These are phyloP conservation scores for Chloroclysta siterata DNA, from an alignment of 2,888 invertebrate genomes.

Conservation along the genomic window DNA sequence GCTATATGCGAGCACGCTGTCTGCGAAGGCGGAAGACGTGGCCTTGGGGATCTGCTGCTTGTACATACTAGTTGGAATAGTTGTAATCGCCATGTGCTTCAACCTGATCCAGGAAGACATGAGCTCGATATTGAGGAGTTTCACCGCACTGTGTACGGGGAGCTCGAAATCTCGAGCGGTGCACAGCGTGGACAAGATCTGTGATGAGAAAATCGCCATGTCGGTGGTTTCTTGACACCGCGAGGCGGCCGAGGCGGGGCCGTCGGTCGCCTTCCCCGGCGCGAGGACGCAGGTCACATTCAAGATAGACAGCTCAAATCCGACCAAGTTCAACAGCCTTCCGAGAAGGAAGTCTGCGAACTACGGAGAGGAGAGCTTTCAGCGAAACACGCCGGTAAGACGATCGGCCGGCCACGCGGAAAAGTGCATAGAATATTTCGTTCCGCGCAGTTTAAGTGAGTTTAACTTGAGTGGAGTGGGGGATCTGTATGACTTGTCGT, in stretches of 20 bases:
- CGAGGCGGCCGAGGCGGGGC: conserved; percentile 64
- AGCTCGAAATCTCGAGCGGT: conserved; percentile 64
- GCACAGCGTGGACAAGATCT: conserved; percentile 74
- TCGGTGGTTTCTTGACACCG: conserved; percentile 85
- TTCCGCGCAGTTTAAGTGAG: conserved; percentile 93
- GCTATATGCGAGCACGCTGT: conserved; percentile 76
- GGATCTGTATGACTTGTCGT: conserved; percentile 52
- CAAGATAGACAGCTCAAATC: conserved; percentile 69
- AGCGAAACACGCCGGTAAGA: conserved; percentile 29
- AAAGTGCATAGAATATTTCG: conserved; percentile 91
- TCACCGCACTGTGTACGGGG: conserved; percentile 59
- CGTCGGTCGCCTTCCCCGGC: conserved; percentile 59
- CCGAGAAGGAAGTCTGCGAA: conserved; percentile 77
- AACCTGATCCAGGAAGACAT: conserved; percentile 93
- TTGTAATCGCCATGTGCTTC: conserved; percentile 94
- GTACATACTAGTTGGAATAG: conserved; percentile 93
- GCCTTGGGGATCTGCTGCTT: conserved; percentile 91
- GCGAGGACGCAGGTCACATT: conserved; percentile 66
- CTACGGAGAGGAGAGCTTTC: conserved; percentile 81
- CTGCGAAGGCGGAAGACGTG: conserved; percentile 84
- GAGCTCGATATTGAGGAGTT: conserved; percentile 55
- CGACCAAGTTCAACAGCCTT: conserved; percentile 83
- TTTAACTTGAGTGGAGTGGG: conserved; percentile 89
- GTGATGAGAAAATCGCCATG: conserved; percentile 80
- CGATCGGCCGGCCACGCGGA: conserved; percentile 76